Conservation (phyloP, 1,140 invertebrate species). For the Drosophila rhopaloa region DNA sequence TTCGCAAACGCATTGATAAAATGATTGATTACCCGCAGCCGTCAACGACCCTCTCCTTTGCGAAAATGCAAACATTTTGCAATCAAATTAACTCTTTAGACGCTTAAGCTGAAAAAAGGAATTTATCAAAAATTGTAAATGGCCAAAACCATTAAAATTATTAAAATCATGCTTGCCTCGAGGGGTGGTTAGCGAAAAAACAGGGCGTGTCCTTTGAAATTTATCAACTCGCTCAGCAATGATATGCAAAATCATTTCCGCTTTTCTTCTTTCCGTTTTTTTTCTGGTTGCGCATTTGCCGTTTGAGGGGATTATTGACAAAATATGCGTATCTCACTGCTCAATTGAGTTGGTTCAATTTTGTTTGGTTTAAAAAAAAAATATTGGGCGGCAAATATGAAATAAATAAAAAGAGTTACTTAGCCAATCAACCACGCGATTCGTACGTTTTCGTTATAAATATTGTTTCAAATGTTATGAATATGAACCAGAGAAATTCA, state of each 20-base stretch:
- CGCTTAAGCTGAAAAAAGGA: conserved; percentile 75
- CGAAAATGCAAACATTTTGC: conserved; percentile 76
- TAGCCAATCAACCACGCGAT: too few species aligned
- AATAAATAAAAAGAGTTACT: too few species aligned
- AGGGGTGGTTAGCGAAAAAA: conserved; percentile 35
- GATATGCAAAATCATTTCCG: conserved; percentile 76
- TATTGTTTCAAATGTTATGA: too few species aligned
- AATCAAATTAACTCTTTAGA: conserved; percentile 83
- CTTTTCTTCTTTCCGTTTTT: conserved; percentile 1
- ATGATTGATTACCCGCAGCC: conserved; percentile 80
- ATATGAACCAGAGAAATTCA: too few species aligned
- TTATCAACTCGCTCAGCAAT: conserved; percentile 68
- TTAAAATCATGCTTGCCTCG: conserved; percentile 70
- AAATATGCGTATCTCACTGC: conserved; percentile 15
- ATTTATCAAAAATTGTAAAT: conserved; percentile 83
- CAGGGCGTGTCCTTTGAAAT: conserved; percentile 74
- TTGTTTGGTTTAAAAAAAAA: conserved; percentile 4
- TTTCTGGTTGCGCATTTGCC: conserved; percentile 28
- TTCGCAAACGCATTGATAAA: conserved; percentile 81
- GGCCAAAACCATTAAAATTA: conserved; percentile 82
- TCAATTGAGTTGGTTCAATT: conserved; percentile 26
- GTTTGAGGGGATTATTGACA: conserved; percentile 35
- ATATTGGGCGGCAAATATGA: too few species aligned
- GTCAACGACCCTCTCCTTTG: conserved; percentile 18
- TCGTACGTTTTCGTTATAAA: too few species aligned